Evolutionary conservation across 1,140 invertebrate genomes (phyloP).

Genomic region (Panagrolaimus sp.): DNA sequence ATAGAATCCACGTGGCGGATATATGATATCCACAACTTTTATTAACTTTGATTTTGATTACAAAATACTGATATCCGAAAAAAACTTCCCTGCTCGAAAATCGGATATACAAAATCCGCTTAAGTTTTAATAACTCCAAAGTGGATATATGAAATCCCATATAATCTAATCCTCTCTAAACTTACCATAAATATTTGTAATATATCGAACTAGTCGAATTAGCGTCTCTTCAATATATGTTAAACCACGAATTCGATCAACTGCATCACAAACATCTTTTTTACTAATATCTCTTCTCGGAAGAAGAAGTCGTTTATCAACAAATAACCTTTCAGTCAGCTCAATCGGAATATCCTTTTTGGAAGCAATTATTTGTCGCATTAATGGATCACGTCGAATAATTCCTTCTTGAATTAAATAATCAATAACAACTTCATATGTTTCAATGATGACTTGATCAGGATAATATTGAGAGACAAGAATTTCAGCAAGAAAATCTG

Average conservation of each 20-base stretch:
- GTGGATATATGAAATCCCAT: too few relatives aligned
- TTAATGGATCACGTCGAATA: neutral
- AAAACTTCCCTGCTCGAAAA: too few relatives aligned
- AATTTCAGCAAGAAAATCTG: neutral
- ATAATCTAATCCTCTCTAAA: too few relatives aligned
- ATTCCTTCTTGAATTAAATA: conserved; percentile 8
- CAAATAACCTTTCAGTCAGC: neutral
- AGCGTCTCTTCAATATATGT: neutral
- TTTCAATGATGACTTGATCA: neutral
- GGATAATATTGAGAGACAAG: neutral
- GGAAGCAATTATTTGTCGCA: neutral
- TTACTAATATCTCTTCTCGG: neutral
- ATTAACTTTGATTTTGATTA: too few relatives aligned
- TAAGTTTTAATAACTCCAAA: too few relatives aligned
- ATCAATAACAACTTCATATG: conserved; percentile 4
- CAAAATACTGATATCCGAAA: too few relatives aligned
- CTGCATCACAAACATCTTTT: neutral
- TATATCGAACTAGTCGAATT: neutral
- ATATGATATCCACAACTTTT: too few relatives aligned
- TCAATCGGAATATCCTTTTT: neutral
- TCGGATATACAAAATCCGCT: too few relatives aligned
- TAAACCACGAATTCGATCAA: neutral
- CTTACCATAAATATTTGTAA: conserved; percentile 4
- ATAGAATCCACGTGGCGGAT: too few relatives aligned
- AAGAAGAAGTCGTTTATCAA: neutral